Conservation (phyloP, 2,888 invertebrate species). For the Sclerodermus sp. region DNA sequence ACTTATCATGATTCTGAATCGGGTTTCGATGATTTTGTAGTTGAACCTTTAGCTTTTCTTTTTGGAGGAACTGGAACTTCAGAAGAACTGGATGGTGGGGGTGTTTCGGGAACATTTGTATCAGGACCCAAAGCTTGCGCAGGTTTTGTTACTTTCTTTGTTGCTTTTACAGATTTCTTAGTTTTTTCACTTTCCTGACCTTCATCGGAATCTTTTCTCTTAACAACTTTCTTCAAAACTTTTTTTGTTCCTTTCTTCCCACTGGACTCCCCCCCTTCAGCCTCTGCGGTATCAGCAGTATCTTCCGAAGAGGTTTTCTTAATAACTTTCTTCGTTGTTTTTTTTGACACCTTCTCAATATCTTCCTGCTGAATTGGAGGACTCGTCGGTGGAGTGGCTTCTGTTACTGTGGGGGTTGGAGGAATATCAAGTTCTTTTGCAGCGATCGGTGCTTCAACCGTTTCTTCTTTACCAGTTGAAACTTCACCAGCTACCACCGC, state of each 20-base stretch:
- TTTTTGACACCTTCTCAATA: slow-evolving; percentile 20
- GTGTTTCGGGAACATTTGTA: slow-evolving; percentile 59
- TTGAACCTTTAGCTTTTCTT: slow-evolving; percentile 41
- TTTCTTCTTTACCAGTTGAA: no score
- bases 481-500: no score
- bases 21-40: slow-evolving; percentile 29
- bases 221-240: slow-evolving; percentile 59
- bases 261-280: slow-evolving; percentile 25
- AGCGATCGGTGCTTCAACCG: no score
- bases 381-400: slow-evolving; percentile 44
- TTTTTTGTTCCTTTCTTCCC: slow-evolving; percentile 59
- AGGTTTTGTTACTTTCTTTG: slow-evolving; percentile 56
- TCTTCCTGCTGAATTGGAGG: slow-evolving; percentile 30
- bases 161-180: slow-evolving; percentile 59
- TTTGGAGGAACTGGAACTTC: slow-evolving; percentile 59
- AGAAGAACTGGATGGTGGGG: slow-evolving; percentile 49
- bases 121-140: slow-evolving; percentile 54
- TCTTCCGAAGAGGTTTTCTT: slow-evolving; percentile 24
- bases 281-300: slow-evolving; percentile 33
- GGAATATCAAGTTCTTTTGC: slow-evolving; percentile 40
- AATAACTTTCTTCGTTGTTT: slow-evolving; percentile 25
- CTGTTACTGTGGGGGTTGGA: slow-evolving; percentile 41
- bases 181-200: slow-evolving; percentile 43
- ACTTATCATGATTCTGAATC: slow-evolving; percentile 34
- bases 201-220: slow-evolving; percentile 36